Evolutionary conservation across 2,113 vertebrate genomes (phyloP), one percentile per base, ranked within the genome.

Genomic region (Verasper variegatus): DNA sequence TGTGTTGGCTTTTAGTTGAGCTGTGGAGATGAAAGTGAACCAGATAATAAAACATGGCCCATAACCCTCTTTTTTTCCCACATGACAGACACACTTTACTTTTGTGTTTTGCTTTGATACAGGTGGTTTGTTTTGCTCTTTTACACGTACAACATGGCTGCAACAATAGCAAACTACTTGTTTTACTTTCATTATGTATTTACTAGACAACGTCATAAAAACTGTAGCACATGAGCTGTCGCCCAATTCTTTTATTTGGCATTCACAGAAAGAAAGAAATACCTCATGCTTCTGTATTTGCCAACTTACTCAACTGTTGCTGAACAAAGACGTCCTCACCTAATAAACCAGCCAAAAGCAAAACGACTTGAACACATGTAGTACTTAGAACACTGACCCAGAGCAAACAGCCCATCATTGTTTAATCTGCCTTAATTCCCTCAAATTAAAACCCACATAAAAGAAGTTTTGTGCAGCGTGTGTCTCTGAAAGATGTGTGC

Each of bases 21-120:
- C 82, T 73, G 62, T 89, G 70, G 76, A 91, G 90, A 87, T 88
- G 83, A 88, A 89, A 83, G 85, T 70, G 66, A 60, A 35, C 12
- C 49, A 49, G 61, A 70, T 67, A 37, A 58, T 3, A 6, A 21
- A 6, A 2, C 47, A 18, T 17, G 13, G 47, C 47, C 45, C 15
- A 15, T 47, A 15, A 15, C 2, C 3, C 45, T 6, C 35, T 17
- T 3, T 49, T 27, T 13, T 49, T 17, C 2, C 2, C 47, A 49
- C 47, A 17, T 49, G 47, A 49, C 40, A 31, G 31, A 31, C 31
- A 5, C 31, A 31, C 31, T 31, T 31, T 31, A 31, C 5, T 31
- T 31, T 31, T 31, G 31, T 31, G 31, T 5, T 31, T 31, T 6
- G 31, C 31, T 31, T 31, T 31, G 31, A 49, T 6, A 49, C 17